Evolutionary conservation across 92 coral and sea anemone species (phyloP).

Genomic region (Palythoa grandiflora): DNA sequence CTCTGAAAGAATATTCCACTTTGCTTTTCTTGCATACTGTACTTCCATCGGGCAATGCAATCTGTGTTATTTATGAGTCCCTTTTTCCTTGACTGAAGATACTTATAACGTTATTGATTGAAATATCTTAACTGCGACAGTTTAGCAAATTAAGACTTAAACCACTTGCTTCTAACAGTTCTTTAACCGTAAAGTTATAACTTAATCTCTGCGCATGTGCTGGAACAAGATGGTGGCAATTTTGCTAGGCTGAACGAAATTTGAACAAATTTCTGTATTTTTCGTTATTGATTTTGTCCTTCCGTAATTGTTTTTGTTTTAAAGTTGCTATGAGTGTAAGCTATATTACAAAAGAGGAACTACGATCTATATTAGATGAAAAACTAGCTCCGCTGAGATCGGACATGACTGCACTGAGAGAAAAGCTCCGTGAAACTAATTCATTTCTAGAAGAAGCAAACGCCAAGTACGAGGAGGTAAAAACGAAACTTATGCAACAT

Average conservation of each 20-base stretch:
- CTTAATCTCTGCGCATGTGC: constrained; percentile 18
- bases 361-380: constrained; percentile 12
- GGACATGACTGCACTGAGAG: constrained; percentile 33
- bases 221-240: constrained; percentile 10
- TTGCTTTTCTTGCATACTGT: too few relatives aligned
- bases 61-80: too few relatives aligned
- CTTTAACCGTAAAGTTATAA: too few relatives aligned
- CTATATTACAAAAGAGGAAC: constrained; percentile 9
- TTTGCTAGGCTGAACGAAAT: constrained; percentile 6
- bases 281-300: constrained; percentile 14
- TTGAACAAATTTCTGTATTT: background rate
- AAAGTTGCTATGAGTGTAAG: background rate
- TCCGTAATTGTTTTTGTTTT: background rate
- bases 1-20: too few relatives aligned
- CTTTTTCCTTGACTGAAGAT: too few relatives aligned
- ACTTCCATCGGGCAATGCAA: too few relatives aligned
- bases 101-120: too few relatives aligned
- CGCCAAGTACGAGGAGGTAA: constrained; percentile 32
- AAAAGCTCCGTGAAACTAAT: constrained; percentile 29
- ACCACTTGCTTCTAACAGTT: too few relatives aligned
- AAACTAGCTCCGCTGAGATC: constrained; percentile 28
- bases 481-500: constrained; percentile 29
- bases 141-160: too few relatives aligned
- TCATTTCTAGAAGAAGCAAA: constrained; percentile 23
- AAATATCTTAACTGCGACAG: too few relatives aligned